phyloP scores from a whole-genome alignment of 2,113 vertebrate species.

The Danionella cerebrum region DNA sequence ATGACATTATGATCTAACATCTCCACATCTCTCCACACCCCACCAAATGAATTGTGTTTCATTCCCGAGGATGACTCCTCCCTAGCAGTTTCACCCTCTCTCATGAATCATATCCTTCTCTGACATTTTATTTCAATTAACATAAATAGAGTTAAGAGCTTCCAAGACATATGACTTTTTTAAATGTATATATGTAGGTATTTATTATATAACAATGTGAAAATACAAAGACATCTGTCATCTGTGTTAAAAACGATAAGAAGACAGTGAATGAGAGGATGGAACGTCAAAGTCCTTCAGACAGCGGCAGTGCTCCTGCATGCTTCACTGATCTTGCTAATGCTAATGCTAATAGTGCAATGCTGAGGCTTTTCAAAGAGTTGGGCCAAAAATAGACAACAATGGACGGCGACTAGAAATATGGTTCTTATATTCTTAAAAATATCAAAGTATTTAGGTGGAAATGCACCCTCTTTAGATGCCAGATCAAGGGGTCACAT shows the following conservation, averaged over 20 bases:
- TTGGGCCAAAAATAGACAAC: not conserved
- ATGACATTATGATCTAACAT: conserved; percentile 21
- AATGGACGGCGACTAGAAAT: too few species aligned
- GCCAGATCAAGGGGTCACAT: too few species aligned
- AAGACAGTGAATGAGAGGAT: not conserved
- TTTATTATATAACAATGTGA: not conserved
- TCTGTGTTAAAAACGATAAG: not conserved
- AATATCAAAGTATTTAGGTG: too few species aligned
- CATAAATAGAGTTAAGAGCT: not conserved
- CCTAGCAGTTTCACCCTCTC: not conserved
- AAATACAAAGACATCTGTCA: not conserved
- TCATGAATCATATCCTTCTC: conserved; percentile 6
- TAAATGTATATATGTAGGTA: not conserved
- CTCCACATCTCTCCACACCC: not conserved
- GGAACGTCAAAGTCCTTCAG: not conserved
- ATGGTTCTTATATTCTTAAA: too few species aligned
- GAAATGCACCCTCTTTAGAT: too few species aligned
- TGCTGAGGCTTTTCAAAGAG: not conserved
- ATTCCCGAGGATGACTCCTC: conserved; percentile 10
- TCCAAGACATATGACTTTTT: not conserved
- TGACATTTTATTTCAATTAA: conserved; percentile 1
- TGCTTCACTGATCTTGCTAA: not conserved
- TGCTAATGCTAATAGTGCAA: not conserved
- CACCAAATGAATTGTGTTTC: not conserved
- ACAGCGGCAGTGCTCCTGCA: not conserved